Base-by-base conservation (phyloP, 1,140 invertebrate species). In the Neodiprion pinetum region DNA sequence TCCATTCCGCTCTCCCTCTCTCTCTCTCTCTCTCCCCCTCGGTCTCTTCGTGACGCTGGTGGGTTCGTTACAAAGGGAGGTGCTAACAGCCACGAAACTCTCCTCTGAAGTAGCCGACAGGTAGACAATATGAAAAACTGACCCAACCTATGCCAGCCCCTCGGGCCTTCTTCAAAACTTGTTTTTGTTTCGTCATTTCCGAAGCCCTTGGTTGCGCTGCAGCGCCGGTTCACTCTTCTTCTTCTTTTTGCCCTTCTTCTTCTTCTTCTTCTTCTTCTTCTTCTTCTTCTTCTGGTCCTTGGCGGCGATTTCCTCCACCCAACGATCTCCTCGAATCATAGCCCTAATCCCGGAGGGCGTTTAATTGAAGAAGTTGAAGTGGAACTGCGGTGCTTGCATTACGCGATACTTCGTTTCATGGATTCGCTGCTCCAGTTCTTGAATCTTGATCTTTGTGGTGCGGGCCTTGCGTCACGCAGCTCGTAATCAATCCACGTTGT, bases 61-160 rank as follows among this genome's bases (percentile, higher is more conserved):
- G 67, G 67, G 10, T 21, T 40, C 67, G 68, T 21, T 71, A 74
- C 71, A 53, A 70, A 61, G 48, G 65, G 69, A 48, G 53, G 69
- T 67, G 69, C 49, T 53, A 68, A 72, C 70, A 70, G 71, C 74
- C 72, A 71, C 76, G 76, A 72, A 78, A 67, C 48, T 28, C 61
- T 71, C 67, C 47, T 71, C 40, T 75, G 66, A 47, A 14, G 78
- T 23, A 61, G 76, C 74, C 78, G 78, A 77, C 79, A 78, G 74
- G 75, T 78, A 68, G 70, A 71, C 21, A 66, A 23, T 65, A 53
- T 68, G 66, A 71, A 72, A 76, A 80, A 79, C 73, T 76, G 70
- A 79, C 68, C 76, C 67, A 1, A 68, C 67, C 67, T 68, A 68
- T 53, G 69, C 73, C 53, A 17, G 76, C 66, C 74, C 74, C 71